phyloP scores from a whole-genome alignment of 2,113 vertebrate species.

The Rhineura floridana region DNA sequence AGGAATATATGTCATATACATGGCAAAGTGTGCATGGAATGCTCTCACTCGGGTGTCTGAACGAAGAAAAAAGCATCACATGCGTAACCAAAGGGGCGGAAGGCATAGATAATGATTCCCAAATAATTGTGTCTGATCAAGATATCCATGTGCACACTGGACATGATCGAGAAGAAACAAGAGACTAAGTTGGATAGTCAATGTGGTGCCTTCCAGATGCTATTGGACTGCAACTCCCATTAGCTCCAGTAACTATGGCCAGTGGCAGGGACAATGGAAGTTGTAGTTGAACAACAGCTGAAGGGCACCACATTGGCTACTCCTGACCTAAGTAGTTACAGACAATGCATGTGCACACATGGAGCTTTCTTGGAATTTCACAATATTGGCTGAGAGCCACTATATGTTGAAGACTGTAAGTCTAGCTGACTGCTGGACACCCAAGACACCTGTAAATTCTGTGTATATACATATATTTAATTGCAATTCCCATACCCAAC shows the following conservation, averaged over 20 bases:
- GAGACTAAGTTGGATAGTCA: background rate
- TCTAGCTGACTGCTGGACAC: background rate
- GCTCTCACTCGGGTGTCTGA: background rate
- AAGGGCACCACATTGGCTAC: no score
- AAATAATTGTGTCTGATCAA: background rate
- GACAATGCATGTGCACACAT: background rate
- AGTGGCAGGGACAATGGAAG: no score
- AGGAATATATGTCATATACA: background rate
- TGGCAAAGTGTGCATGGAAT: background rate
- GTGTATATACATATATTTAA: background rate
- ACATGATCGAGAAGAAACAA: slow-evolving; percentile 16
- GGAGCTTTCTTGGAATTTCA: background rate
- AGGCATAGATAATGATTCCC: background rate
- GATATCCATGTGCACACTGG: background rate
- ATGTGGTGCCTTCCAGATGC: background rate
- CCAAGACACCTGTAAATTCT: slow-evolving; percentile 8
- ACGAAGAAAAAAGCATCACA: background rate
- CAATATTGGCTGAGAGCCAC: background rate
- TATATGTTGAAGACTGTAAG: slow-evolving; percentile 10
- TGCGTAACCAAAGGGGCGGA: background rate
- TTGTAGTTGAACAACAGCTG: no score
- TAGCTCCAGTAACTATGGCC: background rate
- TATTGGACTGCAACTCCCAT: background rate
- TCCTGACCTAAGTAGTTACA: background rate
- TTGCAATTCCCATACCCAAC: background rate